phyloP scores from a whole-genome alignment of 2,888 invertebrate genomes.

The Melipona bicolor region DNA sequence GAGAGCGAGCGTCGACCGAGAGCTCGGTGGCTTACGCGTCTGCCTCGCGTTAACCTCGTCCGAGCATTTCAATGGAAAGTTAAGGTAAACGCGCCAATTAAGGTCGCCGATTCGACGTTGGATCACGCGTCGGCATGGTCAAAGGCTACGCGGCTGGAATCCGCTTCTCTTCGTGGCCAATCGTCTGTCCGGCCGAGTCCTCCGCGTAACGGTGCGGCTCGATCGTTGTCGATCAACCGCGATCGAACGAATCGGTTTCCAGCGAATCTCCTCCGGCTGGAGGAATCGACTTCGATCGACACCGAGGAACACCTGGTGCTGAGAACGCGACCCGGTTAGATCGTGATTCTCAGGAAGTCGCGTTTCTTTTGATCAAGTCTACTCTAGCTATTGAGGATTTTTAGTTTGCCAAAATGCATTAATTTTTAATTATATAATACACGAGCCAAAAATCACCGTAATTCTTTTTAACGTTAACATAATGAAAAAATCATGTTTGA shows the following conservation, averaged over 20 bases:
- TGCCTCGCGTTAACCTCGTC: constrained; percentile 59
- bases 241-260: constrained; percentile 23
- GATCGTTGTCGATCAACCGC: constrained; percentile 31
- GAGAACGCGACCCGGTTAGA: not conserved
- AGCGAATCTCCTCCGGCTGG: constrained; percentile 20
- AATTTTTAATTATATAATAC: not conserved
- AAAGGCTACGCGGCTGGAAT: constrained; percentile 51
- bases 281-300: constrained; percentile 20
- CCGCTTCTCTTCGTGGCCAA: constrained; percentile 13
- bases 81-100: constrained; percentile 71
- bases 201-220: not conserved
- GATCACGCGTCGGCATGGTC: constrained; percentile 43
- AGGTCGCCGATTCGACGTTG: constrained; percentile 50
- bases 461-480: too few relatives aligned
- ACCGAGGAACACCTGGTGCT: not conserved
- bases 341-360: not conserved
- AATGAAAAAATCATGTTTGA: too few relatives aligned
- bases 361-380: not conserved
- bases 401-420: not conserved
- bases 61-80: constrained; percentile 68
- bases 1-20: constrained; percentile 32
- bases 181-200: not conserved
- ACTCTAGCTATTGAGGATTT: too few relatives aligned
- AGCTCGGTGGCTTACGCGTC: constrained; percentile 49
- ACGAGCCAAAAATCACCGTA: too few relatives aligned